Percentiles rank a stretch among this genome's conserved stretches.
phyloP scores from a whole-genome alignment of 2,113 vertebrate genomes.

The Peucedramus taeniatus region DNA sequence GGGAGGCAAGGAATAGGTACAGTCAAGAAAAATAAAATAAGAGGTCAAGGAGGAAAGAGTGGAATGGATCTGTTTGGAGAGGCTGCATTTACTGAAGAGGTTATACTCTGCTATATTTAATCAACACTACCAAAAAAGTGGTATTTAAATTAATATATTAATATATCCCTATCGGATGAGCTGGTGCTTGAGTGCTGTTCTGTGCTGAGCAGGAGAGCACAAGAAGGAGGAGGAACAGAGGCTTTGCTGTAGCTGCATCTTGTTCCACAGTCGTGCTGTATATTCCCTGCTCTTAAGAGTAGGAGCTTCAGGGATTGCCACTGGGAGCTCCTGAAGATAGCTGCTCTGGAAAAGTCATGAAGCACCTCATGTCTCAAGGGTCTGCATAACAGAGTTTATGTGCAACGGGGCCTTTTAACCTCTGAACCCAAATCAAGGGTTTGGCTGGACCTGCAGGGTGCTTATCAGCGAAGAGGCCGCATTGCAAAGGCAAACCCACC shows the following conservation, averaged over 20 bases:
- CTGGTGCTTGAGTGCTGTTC: background rate
- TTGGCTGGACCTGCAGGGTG: rapidly evolving
- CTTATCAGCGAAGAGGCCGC: rapidly evolving
- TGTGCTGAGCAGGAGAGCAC: background rate
- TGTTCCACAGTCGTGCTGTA: no score
- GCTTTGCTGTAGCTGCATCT: background rate
- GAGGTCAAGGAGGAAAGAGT: background rate
- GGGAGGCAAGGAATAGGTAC: background rate
- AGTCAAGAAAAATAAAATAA: background rate
- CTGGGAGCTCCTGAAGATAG: background rate
- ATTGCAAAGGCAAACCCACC: rapidly evolving
- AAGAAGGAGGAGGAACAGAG: background rate
- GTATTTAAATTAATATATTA: background rate
- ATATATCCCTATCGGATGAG: rapidly evolving
- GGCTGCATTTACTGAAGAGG: background rate
- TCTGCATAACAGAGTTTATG: rapidly evolving
- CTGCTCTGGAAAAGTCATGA: background rate
- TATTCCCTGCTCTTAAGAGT: rapidly evolving
- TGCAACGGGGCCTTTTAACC: rapidly evolving
- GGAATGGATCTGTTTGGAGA: background rate
- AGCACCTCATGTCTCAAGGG: background rate
- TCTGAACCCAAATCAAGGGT: background rate
- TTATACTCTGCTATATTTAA: background rate
- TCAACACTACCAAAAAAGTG: background rate
- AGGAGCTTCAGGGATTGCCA: background rate